Percentiles rank a stretch among this genome's conserved stretches.
phyloP scores from a whole-genome alignment of 1,140 invertebrate species.

The Daktulosphaira vitifoliae region DNA sequence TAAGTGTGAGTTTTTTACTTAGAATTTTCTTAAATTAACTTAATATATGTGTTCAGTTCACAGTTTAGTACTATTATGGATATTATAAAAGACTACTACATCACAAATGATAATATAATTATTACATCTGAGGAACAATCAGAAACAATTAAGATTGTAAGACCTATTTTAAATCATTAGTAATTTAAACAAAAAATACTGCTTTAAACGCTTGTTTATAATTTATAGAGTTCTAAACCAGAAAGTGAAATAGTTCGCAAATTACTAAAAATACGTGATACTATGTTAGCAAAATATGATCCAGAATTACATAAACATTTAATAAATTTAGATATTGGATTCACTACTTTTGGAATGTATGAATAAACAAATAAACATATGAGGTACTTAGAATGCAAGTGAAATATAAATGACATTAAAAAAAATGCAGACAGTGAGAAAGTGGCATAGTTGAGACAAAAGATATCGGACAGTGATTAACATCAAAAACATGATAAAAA shows the following conservation, averaged over 20 bases:
- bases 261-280: slow-evolving; percentile 59
- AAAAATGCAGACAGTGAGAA: no score
- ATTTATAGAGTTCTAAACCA: slow-evolving; percentile 31
- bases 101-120: neutral
- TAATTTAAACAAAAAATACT: no score
- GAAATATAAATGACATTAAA: no score
- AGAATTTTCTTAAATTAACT: neutral
- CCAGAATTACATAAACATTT: slow-evolving; percentile 58
- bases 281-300: slow-evolving; percentile 57
- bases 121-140: neutral
- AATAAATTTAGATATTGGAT: slow-evolving; percentile 58
- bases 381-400: no score
- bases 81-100: slow-evolving; percentile 7
- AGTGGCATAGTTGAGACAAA: no score
- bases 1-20: neutral
- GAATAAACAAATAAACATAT: no score
- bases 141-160: neutral
- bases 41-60: slow-evolving; percentile 1
- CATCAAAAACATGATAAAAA: no score
- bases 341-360: slow-evolving; percentile 75
- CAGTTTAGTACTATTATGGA: slow-evolving; percentile 12
- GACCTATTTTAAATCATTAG: neutral
- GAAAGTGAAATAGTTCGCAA: slow-evolving; percentile 48
- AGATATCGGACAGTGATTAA: no score
- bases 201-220: no score